Evolutionary conservation across 2,888 invertebrate species (phyloP), one percentile per base, ranked within the genome.

Genomic region (Drosophila yooni): DNA sequence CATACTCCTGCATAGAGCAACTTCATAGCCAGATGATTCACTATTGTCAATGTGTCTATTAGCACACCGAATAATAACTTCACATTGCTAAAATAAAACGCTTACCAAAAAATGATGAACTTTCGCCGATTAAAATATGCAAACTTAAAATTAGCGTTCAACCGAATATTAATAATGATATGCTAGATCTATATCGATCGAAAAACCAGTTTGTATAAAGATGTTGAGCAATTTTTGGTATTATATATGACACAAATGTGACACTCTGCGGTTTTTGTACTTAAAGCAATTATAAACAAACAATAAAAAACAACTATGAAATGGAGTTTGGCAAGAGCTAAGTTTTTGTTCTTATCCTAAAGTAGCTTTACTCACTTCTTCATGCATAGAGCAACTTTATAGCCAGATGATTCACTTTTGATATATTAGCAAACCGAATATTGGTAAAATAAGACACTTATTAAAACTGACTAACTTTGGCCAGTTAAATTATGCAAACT

Each of bases 171-270:
- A 43, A 33, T 62, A 51, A 40, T 21, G 36, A 50, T 27, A 33
- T 8, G 31, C 13, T 31, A 21, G 36, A 38, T 33, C 62, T 3
- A 27, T 31, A 40, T 27, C 27, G 29, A 29, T 34, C 13, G 13
- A 29, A n/a, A 53, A 64, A 43, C 65, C 5, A 18, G 51, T 52
- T 64, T 31, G 10, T 11, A 21, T 33, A n/a, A n/a, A 52, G 7
- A 31, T 7, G 18, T 40, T 40, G 15, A 18, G 40, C 40, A n/a
- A 18, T 7, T 18, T n/a, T 31, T 13, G 29, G 33, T 33, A 52
- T 59, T 31, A 59, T 21, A 38, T 15, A 15, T 38, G 15, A 48
- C 21, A 48, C 27, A 27, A 27, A 27, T 27, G 4, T 31, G 31
- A 31, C 31, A 31, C 8, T 31, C 31, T 8, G 31, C 31, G 8